Evolutionary conservation across 2,888 invertebrate species (phyloP), one percentile per base, ranked within the genome.

Genomic region (Yponomeuta cagnagella): DNA sequence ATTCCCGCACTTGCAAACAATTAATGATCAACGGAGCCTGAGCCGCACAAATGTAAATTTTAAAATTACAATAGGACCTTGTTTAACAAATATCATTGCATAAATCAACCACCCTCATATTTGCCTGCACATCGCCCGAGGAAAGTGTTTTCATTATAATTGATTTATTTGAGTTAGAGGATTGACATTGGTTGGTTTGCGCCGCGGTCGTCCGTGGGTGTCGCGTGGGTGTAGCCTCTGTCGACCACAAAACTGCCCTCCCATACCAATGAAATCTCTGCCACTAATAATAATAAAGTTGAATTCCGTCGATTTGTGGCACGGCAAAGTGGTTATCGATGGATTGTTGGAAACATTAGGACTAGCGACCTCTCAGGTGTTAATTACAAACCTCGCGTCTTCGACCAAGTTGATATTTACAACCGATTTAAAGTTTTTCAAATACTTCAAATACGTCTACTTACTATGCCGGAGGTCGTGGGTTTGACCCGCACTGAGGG

Each of bases 101-200:
- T 86, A 85, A 85, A 86, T 88, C 86, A 86, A 80, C 81, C 80
- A 80, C 80, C 79, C 77, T 81, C 79, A 78, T 85, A 84, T 86
- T 87, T 83, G 48, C 48, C 52, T 70, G 67, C 63, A 48, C 64
- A 64, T 43, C 31, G 67, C 63, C 67, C 31, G 74, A 73, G 75
- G 73, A 73, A 73, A 76, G 74, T 73, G 74, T 77, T 77, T 77
- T 79, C 77, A 76, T 79, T 80, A 78, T 74, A 80, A 80, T 81
- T 82, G 83, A 85, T 86, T 85, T 82, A 82, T 80, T 75, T 76
- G 73, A 72, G 69, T 73, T 74, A 74, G 75, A 76, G 76, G 76
- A 77, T 76, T 77, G 78, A 76, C 76, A 75, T 77, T 77, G 77
- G 68, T 72, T 76, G 76, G 48, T 15, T 68, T 2, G 68, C 67